Base-by-base conservation (phyloP, 2,888 invertebrate genomes). In the Megaustenia siamemsis region DNA sequence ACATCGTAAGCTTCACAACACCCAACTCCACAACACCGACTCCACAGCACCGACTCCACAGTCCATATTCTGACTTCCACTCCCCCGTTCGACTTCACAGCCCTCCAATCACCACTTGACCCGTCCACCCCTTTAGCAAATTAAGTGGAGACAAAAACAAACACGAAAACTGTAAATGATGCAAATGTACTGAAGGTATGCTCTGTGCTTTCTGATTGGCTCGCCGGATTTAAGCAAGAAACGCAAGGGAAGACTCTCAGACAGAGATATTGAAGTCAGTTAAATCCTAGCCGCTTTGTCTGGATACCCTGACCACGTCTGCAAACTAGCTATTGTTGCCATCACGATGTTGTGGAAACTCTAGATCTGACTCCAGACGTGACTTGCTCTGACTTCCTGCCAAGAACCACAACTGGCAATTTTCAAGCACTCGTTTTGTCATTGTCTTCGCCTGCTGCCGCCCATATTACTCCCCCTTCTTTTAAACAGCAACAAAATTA, bases 281-380 rank as follows among this genome's bases (percentile, higher is more conserved):
- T 24, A 10, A 69, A 69, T 43, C 43, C 12, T 12, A 0, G n/a
- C 24, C 69, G 10, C 40, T n/a, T 69, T 43, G 69, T 69, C 43
- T 69, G 40, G 40, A 24, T n/a, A 43, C 43, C 5, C 49, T 35
- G 53, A 32, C 35, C 53, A 75, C 18, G 32, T 75, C 75, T 28
- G 4, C 75, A n/a, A 49, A 75, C 75, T 75, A 2, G 75, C 71
- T 71, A 71, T 81, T 81, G 81, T 81, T 28, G 69, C 71, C 56
- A 71, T 24, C 81, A 81, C 81, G 81, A 12, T 53, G 53, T 49
- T 81, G 45, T 68, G 56, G 81, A 81, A 81, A 69, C 81, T 56
- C n/a, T 53, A 71, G 53, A 45, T n/a, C 10, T 49, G 40, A 81
- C 69, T 53, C 32, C 53, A 71, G 56, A 71, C 81, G 69, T 81